A percentile compares a stretch with the other conserved stretches of the same genome.
Evolutionary conservation across 2,113 vertebrate genomes (phyloP).

Genomic region (Lota lota): DNA sequence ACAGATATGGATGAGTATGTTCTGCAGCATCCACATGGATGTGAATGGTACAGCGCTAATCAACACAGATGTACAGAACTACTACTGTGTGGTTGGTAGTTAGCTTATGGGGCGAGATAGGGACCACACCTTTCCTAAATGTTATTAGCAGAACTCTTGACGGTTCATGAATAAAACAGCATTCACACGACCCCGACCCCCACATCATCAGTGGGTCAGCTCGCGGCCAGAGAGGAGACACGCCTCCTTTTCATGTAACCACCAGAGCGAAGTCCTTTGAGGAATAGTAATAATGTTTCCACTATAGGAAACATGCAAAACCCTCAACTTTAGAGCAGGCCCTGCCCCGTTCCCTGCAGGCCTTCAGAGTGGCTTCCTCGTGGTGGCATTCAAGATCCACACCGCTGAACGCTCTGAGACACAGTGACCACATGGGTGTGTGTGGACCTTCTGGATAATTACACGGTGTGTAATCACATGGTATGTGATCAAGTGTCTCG

Average conservation of each 20-base stretch:
- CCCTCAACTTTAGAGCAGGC: conserved; percentile 34
- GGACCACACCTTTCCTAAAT: no score
- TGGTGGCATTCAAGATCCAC: conserved; percentile 29
- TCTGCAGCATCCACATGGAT: no score
- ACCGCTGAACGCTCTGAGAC: conserved; percentile 26
- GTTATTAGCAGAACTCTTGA: no score
- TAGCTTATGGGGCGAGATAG: no score
- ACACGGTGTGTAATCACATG: conserved; percentile 34
- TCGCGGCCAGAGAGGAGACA: conserved; percentile 13
- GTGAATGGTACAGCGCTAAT: no score
- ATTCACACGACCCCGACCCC: background rate
- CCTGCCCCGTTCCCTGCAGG: conserved; percentile 17
- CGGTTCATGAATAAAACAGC: no score
- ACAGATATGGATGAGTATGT: no score
- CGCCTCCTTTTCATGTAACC: conserved; percentile 27
- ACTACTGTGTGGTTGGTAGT: no score
- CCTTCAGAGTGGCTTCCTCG: conserved; percentile 33
- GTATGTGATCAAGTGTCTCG: no score
- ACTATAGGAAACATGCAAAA: conserved; percentile 29
- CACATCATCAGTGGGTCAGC: conserved; percentile 20
- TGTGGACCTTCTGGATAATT: conserved; percentile 41
- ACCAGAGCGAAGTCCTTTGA: conserved; percentile 19
- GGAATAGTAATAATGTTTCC: conserved; percentile 12
- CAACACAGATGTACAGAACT: no score
- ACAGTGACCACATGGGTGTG: conserved; percentile 33